Conservation (phyloP, 1,140 invertebrate species). For the Galendromus occidentalis region DNA sequence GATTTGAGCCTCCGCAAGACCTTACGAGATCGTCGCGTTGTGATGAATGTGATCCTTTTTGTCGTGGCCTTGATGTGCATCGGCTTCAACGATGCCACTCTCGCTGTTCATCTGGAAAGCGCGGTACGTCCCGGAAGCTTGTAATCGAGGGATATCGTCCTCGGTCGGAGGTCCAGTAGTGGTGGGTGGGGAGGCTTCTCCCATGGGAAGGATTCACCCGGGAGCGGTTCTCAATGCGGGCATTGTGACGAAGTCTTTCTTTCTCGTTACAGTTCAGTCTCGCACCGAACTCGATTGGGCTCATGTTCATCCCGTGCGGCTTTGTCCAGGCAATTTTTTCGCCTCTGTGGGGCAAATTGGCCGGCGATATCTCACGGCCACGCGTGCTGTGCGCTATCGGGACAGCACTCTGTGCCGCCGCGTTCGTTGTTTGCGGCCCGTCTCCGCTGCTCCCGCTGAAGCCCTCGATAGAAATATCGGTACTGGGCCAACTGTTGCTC, state of each 20-base stretch:
- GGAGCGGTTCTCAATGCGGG: too few relatives aligned
- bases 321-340: neutral
- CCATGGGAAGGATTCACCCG: too few relatives aligned
- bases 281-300: neutral
- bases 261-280: neutral
- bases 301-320: neutral
- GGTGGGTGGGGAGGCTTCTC: too few relatives aligned
- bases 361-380: neutral
- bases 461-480: neutral
- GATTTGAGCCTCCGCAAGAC: neutral
- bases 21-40: neutral
- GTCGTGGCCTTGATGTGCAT: neutral
- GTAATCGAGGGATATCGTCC: too few relatives aligned
- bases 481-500: neutral
- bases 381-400: neutral
- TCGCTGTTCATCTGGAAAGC: neutral
- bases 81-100: conserved; percentile 2
- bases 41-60: neutral
- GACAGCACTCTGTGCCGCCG: neutral
- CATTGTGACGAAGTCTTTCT: neutral
- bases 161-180: too few relatives aligned
- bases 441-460: neutral
- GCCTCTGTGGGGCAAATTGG: neutral
- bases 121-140: neutral
- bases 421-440: neutral